Conservation (phyloP, 2,888 invertebrate genomes). For the Sinopyrophorus schimmeli region DNA sequence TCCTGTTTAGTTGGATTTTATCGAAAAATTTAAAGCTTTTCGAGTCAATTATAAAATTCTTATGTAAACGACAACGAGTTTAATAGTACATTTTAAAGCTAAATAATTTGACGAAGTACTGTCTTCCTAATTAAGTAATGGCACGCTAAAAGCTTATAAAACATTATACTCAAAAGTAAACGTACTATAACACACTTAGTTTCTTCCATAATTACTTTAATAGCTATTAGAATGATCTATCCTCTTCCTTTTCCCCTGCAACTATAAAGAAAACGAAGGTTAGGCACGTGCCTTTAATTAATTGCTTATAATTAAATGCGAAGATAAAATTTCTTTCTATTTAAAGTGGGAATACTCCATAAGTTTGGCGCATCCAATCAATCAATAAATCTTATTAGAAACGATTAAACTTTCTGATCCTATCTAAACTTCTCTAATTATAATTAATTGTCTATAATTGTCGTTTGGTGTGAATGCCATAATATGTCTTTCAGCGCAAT, state of each 20-base stretch:
- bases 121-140: conserved; percentile 1
- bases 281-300: conserved; percentile 7
- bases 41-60: too few relatives aligned
- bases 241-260: not conserved
- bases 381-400: too few relatives aligned
- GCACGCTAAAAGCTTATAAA: conserved; percentile 10
- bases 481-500: too few relatives aligned
- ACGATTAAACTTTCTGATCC: too few relatives aligned
- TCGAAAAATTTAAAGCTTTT: too few relatives aligned
- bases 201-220: conserved; percentile 8
- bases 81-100: conserved; percentile 1
- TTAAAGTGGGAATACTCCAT: too few relatives aligned
- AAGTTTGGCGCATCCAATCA: too few relatives aligned
- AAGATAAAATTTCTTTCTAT: conserved; percentile 1
- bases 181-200: conserved; percentile 5
- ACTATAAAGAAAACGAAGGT: conserved; percentile 8
- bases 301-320: conserved; percentile 3
- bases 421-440: too few relatives aligned
- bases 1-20: too few relatives aligned
- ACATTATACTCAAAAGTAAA: conserved; percentile 5
- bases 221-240: conserved; percentile 8
- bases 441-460: too few relatives aligned
- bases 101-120: conserved; percentile 6
- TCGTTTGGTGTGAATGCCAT: too few relatives aligned
- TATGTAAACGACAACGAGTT: too few relatives aligned